phyloP scores from a whole-genome alignment of 2,888 invertebrate species.

The Apoderus coryli region DNA sequence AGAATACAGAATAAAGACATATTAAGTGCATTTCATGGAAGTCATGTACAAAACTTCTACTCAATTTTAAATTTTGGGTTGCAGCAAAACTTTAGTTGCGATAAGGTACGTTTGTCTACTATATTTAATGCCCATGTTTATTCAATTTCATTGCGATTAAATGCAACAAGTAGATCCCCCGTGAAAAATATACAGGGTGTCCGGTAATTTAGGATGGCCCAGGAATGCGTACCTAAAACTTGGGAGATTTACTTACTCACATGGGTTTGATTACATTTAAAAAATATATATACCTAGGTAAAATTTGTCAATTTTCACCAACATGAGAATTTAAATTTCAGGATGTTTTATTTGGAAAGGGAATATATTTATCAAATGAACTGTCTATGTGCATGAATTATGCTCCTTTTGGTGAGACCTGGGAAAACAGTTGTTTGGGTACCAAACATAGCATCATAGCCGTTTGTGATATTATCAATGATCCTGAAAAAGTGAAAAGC shows the following conservation, averaged over 20 bases:
- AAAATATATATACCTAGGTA: no score
- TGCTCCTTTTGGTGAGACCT: slow-evolving; percentile 57
- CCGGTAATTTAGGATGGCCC: no score
- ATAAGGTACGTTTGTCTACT: slow-evolving; percentile 17
- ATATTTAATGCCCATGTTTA: no score
- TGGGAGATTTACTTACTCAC: no score
- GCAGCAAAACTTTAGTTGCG: slow-evolving; percentile 46
- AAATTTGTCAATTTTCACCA: no score
- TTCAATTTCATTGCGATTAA: no score
- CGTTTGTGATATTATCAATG: slow-evolving; percentile 65
- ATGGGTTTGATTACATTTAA: no score
- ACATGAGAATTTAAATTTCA: no score
- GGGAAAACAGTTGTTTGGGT: slow-evolving; percentile 64
- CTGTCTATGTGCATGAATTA: slow-evolving; percentile 55
- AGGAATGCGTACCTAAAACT: no score
- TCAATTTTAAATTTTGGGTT: slow-evolving; percentile 66
- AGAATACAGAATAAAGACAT: slow-evolving; percentile 39
- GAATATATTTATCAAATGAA: slow-evolving; percentile 63
- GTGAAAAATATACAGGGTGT: no score
- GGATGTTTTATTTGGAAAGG: slow-evolving; percentile 54
- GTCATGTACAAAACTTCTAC: slow-evolving; percentile 66
- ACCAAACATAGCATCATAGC: slow-evolving; percentile 64
- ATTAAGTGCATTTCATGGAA: slow-evolving; percentile 63
- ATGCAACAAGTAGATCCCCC: no score
- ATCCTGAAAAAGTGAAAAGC: slow-evolving; percentile 45